Percentiles rank a stretch among this genome's conserved stretches.
Conservation (phyloP, 2,888 invertebrate species). For the Syritta pipiens region DNA sequence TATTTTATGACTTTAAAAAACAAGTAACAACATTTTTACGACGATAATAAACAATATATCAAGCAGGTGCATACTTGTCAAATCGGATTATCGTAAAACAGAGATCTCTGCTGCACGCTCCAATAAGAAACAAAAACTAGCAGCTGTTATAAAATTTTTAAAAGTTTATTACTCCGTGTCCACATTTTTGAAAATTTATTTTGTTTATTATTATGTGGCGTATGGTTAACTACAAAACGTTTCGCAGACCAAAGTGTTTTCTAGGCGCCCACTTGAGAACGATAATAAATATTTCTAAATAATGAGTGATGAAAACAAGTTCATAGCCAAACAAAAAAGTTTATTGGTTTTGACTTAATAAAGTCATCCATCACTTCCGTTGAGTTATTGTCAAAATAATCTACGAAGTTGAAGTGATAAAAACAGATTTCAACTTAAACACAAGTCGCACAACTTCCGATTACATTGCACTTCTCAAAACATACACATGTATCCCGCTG, state of each 20-base stretch:
- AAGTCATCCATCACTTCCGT: no score
- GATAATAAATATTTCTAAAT: no score
- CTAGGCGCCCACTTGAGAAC: no score
- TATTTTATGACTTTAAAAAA: no score
- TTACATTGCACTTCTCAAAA: conserved; percentile 1
- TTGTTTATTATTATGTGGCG: not conserved
- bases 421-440: not conserved
- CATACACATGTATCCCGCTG: not conserved
- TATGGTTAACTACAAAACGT: no score
- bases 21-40: no score
- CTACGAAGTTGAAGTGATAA: not conserved
- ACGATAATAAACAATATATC: not conserved
- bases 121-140: not conserved
- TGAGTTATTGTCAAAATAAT: not conserved
- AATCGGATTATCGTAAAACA: not conserved
- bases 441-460: not conserved
- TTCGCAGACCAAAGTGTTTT: no score
- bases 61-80: not conserved
- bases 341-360: no score
- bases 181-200: not conserved
- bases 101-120: not conserved
- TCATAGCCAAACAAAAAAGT: not conserved
- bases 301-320: no score
- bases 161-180: no score
- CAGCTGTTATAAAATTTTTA: no score